Evolutionary conservation across 2,797 vertebrate genomes (phyloP), one percentile per base, ranked within the genome.

Genomic region (Adrianichthys oophorus): DNA sequence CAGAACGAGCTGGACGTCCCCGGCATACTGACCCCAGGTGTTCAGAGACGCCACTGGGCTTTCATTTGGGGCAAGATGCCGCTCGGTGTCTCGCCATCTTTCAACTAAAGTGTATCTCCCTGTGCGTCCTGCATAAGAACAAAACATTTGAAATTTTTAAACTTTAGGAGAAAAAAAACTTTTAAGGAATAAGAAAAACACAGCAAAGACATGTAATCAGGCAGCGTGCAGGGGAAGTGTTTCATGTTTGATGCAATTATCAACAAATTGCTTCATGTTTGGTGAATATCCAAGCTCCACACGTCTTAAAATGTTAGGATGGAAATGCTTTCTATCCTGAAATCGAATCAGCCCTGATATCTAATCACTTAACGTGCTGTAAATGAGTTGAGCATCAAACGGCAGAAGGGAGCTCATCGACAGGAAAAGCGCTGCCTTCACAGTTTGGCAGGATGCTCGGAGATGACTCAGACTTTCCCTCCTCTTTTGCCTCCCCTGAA

Each of bases 1-100:
- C 52, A 99, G 91, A 65, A 99, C 95, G 1, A 99, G 92, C 88
- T 98, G 97, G 15, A 99, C 98, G 0, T 99, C 98, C 6, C 96
- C 95, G 0, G 98, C 96, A 24, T 99, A 98, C 77, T 99, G 98
- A 0, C 98, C 98, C 98, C 98, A 99, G 54, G 98, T 98, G 89
- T 98, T 98, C 26, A 99, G 87, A 16, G 97, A 98, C 32, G 94
- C 93, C 59, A 98, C 93, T 0, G 96, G 96, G 65, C 96, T 98
- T 72, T 99, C 97, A 0, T 96, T 93, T 1, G 97, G 97, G 1
- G 95, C 95, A 13, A 99, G 77, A 72, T 98, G 96, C 26, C 97
- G 90, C 84, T 99, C 97, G 0, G 94, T 95, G 76, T 99, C 96
- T 56, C 96, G 90, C 97, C 97, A 98, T 89, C 98, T 97, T 80